phyloP scores from a whole-genome alignment of 2,113 vertebrate genomes.

The Otocyon megalotis region DNA sequence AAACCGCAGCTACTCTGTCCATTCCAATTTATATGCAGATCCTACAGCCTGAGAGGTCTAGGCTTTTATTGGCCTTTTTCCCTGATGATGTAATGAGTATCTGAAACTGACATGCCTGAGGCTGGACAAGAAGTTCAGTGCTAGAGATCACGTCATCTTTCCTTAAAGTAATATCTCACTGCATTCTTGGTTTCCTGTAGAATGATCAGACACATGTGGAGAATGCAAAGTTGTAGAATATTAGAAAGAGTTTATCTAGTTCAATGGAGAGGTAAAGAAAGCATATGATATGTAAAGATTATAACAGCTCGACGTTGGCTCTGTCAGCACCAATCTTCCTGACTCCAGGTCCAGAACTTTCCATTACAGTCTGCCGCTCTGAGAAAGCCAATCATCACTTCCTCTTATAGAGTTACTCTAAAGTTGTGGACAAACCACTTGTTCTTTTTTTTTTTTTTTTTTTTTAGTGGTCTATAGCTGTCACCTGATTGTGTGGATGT shows the following conservation, averaged over 20 bases:
- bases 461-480: neutral
- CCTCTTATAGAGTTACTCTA: neutral
- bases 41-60: conserved; percentile 50
- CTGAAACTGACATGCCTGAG: conserved; percentile 51
- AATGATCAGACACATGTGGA: neutral
- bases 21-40: conserved; percentile 68
- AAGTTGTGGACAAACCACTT: neutral
- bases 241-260: neutral
- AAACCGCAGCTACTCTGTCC: conserved; percentile 69
- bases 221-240: neutral
- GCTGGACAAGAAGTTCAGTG: neutral
- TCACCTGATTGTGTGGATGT: neutral
- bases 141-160: conserved; percentile 64
- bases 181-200: neutral
- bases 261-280: neutral
- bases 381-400: neutral
- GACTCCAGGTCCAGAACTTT: neutral
- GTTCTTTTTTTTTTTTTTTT: conserved; percentile 33
- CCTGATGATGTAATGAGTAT: conserved; percentile 71
- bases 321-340: neutral
- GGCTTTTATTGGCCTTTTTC: conserved; percentile 64
- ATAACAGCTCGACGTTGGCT: neutral
- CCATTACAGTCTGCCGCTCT: neutral
- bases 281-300: neutral
- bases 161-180: conserved; percentile 65